Conservation (phyloP, 2,888 invertebrate genomes). For the Diplazon laetatorius region DNA sequence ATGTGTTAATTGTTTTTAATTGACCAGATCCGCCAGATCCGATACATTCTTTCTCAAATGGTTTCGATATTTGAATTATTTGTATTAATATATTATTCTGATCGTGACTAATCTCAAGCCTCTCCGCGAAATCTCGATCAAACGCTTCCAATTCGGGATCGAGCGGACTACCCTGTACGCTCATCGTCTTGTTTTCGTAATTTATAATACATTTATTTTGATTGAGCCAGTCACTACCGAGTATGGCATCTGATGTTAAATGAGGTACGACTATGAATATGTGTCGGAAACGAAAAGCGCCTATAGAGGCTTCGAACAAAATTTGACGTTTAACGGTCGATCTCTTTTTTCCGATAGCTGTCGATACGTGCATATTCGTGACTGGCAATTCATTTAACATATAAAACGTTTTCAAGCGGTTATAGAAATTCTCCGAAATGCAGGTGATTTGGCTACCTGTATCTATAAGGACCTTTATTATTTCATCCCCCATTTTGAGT, state of each 20-base stretch:
- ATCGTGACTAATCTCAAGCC: slow-evolving; percentile 54
- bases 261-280: slow-evolving; percentile 47
- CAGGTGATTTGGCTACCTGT: slow-evolving; percentile 55
- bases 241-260: slow-evolving; percentile 54
- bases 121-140: slow-evolving; percentile 42
- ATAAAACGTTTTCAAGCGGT: slow-evolving; percentile 60
- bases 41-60: too few relatives aligned
- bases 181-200: slow-evolving; percentile 32
- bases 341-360: slow-evolving; percentile 60
- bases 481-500: background rate
- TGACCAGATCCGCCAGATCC: too few relatives aligned
- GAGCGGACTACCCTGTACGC: slow-evolving; percentile 28
- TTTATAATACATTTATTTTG: slow-evolving; percentile 50
- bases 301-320: slow-evolving; percentile 59
- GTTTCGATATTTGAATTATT: background rate
- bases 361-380: slow-evolving; percentile 40
- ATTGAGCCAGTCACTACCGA: slow-evolving; percentile 64
- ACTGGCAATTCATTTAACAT: slow-evolving; percentile 55
- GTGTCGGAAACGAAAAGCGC: background rate
- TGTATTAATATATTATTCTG: background rate
- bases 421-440: slow-evolving; percentile 65
- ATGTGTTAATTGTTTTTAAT: too few relatives aligned
- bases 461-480: slow-evolving; percentile 39
- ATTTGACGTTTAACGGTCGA: slow-evolving; percentile 46
- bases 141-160: slow-evolving; percentile 20